Evolutionary conservation across 2,888 invertebrate species (phyloP).

Genomic region (Acrocera orbiculus): DNA sequence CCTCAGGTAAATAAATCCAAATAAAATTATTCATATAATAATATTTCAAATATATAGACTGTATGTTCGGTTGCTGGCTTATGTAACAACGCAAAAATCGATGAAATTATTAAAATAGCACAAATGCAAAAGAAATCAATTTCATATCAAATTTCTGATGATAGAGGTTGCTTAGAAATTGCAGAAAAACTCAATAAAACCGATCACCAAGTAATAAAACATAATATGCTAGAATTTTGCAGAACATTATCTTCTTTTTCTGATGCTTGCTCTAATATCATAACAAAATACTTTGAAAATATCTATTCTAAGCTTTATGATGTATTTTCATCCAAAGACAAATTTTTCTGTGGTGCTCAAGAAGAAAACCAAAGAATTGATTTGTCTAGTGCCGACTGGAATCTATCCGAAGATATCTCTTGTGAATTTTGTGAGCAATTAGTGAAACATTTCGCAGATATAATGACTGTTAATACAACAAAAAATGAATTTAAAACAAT

Average conservation of each 20-base stretch:
- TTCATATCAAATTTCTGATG: conserved; percentile 23
- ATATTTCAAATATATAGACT: conserved; percentile 26
- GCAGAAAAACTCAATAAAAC: conserved; percentile 22
- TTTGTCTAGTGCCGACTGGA: too few species aligned
- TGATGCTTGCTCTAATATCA: conserved; percentile 59
- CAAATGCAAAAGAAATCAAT: conserved; percentile 13
- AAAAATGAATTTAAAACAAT: conserved; percentile 63
- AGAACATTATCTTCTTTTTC: conserved; percentile 52
- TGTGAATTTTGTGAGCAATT: conserved; percentile 77
- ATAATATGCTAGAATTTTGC: conserved; percentile 38
- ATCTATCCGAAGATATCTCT: conserved; percentile 55
- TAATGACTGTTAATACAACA: conserved; percentile 70
- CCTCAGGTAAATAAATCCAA: conserved; percentile 38
- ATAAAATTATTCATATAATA: background rate
- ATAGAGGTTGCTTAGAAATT: conserved; percentile 24
- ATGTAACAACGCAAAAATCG: conserved; percentile 60
- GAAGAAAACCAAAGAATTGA: too few species aligned
- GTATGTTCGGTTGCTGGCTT: conserved; percentile 78
- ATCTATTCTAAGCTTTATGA: conserved; percentile 46
- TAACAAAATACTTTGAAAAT: conserved; percentile 53
- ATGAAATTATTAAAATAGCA: conserved; percentile 41
- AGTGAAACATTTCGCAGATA: conserved; percentile 58
- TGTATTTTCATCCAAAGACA: too few species aligned
- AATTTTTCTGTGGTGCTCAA: conserved; percentile 38
- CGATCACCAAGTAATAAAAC: conserved; percentile 25